phyloP scores from a whole-genome alignment of 2,113 vertebrate genomes.

The Oxyruncus cristatus region DNA sequence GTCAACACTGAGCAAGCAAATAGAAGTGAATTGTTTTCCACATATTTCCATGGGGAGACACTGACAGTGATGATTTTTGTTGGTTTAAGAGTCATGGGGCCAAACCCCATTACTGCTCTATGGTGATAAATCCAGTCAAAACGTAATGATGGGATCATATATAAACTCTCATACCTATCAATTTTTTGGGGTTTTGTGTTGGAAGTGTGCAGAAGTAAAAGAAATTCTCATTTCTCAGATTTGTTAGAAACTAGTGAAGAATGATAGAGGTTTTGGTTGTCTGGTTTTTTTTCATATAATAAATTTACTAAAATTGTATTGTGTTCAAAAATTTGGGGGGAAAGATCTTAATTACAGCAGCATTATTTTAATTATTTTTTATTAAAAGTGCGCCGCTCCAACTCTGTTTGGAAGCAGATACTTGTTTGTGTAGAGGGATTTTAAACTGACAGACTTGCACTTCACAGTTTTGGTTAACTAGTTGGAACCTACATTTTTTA shows the following conservation, averaged over 20 bases:
- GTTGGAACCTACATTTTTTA: not conserved
- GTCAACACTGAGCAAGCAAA: not conserved
- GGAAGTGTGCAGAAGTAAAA: not conserved
- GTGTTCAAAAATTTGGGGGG: not conserved
- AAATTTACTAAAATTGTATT: not conserved
- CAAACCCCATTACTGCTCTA: not conserved
- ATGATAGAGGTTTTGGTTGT: not conserved
- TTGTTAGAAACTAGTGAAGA: not conserved
- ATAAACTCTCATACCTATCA: not conserved
- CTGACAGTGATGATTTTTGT: not conserved
- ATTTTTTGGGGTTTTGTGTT: not conserved
- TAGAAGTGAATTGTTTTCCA: not conserved
- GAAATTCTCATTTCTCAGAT: not conserved
- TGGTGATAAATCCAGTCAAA: not conserved
- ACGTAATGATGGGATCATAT: not conserved
- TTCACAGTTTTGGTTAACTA: not conserved
- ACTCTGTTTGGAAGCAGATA: not conserved
- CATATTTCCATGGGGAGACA: not conserved
- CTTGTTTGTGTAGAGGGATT: not conserved
- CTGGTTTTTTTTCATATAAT: not conserved
- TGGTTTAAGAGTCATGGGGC: not conserved
- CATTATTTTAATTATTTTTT: not conserved
- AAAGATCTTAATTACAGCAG: not conserved
- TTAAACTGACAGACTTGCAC: not conserved
- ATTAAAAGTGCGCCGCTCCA: not conserved